Conservation (phyloP, 2,888 invertebrate genomes). For the Parapristionchus giblindavisi region DNA sequence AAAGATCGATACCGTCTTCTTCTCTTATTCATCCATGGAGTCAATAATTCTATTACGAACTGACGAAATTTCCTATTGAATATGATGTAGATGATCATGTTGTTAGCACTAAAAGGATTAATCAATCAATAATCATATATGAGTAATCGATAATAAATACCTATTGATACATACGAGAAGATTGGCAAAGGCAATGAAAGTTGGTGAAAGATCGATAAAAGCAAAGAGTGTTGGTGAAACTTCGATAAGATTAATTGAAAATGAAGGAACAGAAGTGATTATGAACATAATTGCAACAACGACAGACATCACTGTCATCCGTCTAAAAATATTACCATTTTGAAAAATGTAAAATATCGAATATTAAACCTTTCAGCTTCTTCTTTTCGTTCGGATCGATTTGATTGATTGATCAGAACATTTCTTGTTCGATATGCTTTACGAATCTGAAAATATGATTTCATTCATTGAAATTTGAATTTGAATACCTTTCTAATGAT, state of each 20-base stretch:
- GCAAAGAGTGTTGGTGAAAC: no score
- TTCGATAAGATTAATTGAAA: conserved; percentile 60
- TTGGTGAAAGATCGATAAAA: neutral
- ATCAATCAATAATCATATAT: conserved; percentile 14
- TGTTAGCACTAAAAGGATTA: conserved; percentile 62
- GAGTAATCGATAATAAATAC: conserved; percentile 46
- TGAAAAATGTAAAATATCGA: neutral
- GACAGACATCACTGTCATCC: conserved; percentile 66
- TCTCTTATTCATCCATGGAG: conserved; percentile 35
- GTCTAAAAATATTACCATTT: conserved; percentile 14
- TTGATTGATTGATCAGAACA: conserved; percentile 9
- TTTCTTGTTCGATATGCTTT: conserved; percentile 1
- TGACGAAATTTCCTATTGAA: conserved; percentile 65
- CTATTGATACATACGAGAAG: conserved; percentile 68
- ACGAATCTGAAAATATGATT: neutral
- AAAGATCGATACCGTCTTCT: conserved; percentile 14
- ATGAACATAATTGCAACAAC: conserved; percentile 65
- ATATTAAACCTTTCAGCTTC: conserved; percentile 26
- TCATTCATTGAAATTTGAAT: no score
- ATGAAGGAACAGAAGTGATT: conserved; percentile 56
- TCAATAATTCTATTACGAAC: conserved; percentile 35
- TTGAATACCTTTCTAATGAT: conserved; percentile 51
- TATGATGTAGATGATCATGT: conserved; percentile 69
- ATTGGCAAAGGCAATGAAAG: conserved; percentile 60
- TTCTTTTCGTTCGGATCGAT: conserved; percentile 18